phyloP scores from a whole-genome alignment of 2,797 vertebrate species.

The Hypotaenidia okinawae region DNA sequence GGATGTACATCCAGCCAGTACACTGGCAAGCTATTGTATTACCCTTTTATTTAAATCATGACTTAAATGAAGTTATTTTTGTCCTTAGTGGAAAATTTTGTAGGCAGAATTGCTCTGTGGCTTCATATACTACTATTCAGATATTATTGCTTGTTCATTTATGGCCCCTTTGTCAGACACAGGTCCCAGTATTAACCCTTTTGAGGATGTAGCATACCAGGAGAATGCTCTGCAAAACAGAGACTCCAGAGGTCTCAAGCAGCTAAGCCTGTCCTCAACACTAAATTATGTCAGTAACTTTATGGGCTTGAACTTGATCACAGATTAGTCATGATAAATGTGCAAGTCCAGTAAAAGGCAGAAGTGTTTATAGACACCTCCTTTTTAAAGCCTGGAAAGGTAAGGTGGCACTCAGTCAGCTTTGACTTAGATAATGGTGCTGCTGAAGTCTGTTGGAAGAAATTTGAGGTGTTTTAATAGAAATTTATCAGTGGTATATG shows the following conservation, averaged over 20 bases:
- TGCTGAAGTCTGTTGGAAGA: neutral
- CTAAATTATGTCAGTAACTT: neutral
- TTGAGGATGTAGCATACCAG: neutral
- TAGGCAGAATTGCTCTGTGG: neutral
- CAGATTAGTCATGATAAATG: fast-evolving
- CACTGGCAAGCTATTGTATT: neutral
- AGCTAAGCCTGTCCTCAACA: neutral
- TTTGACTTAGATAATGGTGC: neutral
- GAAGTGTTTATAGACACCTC: neutral
- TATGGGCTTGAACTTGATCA: neutral
- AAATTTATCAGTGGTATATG: neutral
- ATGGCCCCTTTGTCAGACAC: neutral
- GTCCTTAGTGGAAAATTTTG: neutral
- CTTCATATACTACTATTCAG: neutral
- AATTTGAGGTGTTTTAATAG: neutral
- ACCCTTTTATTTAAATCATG: neutral
- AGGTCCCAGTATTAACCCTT: neutral
- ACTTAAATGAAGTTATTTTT: neutral
- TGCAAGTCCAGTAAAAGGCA: neutral
- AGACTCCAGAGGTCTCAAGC: neutral
- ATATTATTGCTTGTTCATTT: neutral
- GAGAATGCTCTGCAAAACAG: neutral
- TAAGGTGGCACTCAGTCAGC: neutral
- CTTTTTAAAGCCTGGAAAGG: neutral
- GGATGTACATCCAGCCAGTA: neutral